Evolutionary conservation across 2,797 vertebrate genomes (phyloP), one percentile per base, ranked within the genome.

Genomic region (Phoebastria nigripes): DNA sequence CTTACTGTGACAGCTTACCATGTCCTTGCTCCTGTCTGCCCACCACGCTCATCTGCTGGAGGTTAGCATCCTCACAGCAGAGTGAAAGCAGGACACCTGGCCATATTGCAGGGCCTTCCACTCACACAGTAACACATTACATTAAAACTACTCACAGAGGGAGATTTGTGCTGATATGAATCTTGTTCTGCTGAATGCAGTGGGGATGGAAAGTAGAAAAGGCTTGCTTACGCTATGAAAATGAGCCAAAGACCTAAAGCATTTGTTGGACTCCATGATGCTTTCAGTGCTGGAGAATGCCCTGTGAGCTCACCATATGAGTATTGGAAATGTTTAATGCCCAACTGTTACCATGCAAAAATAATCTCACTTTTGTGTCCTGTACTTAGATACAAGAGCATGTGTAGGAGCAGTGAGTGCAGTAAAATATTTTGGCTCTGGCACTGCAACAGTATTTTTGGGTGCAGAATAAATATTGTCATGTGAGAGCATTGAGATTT

Each of bases 371-470:
- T 86, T 51, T 26, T 78, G 51, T 49, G 55, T 76, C 65, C 74
- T 81, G 44, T 58, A 29, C 51, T 90, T 82, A 66, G 65, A 39
- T 83, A 67, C 26, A 80, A 70, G 42, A 91, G 28, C 35, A 42
- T 37, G 49, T 81, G 54, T 82, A 89, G 61, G 65, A 95, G 72
- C 82, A 89, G 17, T 46, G 42, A 82, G 39, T 73, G 8, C 51
- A 56, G 51, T 84, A 69, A 92, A 94, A 94, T 96, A 79, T 78
- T 92, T 93, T 85, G 49, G 19, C 61, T 96, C 44, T 59, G n/a
- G 26, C 52, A 35, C 49, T 87, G 69, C 65, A 74, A 37, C 51
- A 63, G 49, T 73, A 58, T 93, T 96, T 94, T 87, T 89, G 76
- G 85, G 39, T 52, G 46, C 49, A 61, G 61, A 87, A 73, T 76